Evolutionary conservation across 1,140 invertebrate genomes (phyloP).

Genomic region (Eueides isabella): DNA sequence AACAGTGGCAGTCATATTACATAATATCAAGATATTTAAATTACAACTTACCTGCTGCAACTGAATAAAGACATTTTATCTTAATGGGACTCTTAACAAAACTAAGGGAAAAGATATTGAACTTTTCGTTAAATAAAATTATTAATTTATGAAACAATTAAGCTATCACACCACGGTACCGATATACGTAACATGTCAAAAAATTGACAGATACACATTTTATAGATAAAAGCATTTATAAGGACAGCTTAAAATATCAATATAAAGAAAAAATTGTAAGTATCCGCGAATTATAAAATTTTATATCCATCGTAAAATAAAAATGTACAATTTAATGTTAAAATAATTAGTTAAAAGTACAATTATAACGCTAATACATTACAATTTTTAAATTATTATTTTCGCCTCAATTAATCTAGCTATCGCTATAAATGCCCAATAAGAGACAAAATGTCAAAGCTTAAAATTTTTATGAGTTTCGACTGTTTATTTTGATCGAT

Average conservation of each 20-base stretch:
- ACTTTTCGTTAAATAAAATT: not conserved
- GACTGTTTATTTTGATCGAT: conserved; percentile 15
- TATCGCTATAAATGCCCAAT: not conserved
- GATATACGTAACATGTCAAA: not conserved
- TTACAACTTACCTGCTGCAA: conserved; percentile 66
- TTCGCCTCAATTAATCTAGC: not conserved
- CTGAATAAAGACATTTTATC: conserved; percentile 61
- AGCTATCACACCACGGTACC: conserved; percentile 8
- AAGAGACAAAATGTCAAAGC: not conserved
- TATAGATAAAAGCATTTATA: not conserved
- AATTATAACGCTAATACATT: no score
- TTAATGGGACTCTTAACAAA: not conserved
- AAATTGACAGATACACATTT: not conserved
- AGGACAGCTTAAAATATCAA: not conserved
- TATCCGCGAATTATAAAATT: not conserved
- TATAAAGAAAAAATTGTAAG: not conserved
- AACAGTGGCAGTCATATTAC: conserved; percentile 54
- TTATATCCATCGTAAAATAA: not conserved
- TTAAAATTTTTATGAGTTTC: conserved; percentile 7
- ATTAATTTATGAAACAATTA: conserved; percentile 15
- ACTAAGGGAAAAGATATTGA: not conserved
- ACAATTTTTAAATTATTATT: not conserved
- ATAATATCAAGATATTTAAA: conserved; percentile 67
- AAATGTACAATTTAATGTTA: no score
- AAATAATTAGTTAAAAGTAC: no score